Conservation (phyloP, 1,140 invertebrate species). For the Thalassaphorura encarpata region DNA sequence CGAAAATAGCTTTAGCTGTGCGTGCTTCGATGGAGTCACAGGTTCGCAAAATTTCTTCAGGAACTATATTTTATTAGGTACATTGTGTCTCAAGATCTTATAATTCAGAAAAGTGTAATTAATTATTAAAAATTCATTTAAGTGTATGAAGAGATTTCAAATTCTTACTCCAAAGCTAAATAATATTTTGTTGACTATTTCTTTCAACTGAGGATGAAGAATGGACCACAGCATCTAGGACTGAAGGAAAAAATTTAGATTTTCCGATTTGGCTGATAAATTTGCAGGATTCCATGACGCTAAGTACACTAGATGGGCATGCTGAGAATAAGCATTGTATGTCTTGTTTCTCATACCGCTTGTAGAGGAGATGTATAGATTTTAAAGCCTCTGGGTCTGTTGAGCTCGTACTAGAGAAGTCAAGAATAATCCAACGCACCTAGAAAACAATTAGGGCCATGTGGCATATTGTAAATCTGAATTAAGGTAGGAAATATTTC, state of each 20-base stretch:
- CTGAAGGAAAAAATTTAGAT: constrained; percentile 50
- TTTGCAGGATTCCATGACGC: constrained; percentile 48
- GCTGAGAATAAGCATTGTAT: constrained; percentile 49
- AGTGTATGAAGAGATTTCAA: no score
- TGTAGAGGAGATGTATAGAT: constrained; percentile 45
- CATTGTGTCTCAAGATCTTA: no score
- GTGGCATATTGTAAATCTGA: constrained; percentile 4
- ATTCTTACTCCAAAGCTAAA: no score
- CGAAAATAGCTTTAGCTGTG: no score
- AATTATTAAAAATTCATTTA: no score
- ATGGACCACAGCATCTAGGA: constrained; percentile 64
- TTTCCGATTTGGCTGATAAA: constrained; percentile 42
- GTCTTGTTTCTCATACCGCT: constrained; percentile 45
- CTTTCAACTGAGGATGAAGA: no score
- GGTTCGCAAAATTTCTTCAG: no score
- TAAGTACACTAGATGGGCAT: constrained; percentile 51
- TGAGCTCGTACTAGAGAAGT: constrained; percentile 57
- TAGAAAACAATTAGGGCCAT: no score
- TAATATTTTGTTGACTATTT: no score
- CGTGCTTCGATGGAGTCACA: no score
- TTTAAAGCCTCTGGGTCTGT: constrained; percentile 57
- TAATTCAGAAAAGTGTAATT: no score
- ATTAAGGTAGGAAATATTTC: neutral
- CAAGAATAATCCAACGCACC: constrained; percentile 51
- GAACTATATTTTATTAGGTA: no score